Evolutionary conservation across 2,888 invertebrate genomes (phyloP), one percentile per base, ranked within the genome.

Genomic region (Torymus tubicola): DNA sequence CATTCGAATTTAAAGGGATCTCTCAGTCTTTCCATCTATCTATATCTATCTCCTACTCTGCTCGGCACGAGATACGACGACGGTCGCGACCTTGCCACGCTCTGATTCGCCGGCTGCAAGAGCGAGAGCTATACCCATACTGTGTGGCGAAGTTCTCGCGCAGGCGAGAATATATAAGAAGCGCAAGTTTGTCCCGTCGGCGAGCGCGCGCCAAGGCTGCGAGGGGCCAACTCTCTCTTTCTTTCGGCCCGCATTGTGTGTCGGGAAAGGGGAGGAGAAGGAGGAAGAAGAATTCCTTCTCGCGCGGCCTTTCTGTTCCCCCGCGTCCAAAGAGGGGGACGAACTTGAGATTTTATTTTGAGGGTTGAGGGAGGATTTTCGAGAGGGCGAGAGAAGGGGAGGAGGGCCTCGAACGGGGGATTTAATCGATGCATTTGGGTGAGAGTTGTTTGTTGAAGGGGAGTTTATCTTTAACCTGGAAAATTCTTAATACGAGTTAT

Each of bases 1-100:
- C 14, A 42, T 64, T 73, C 55, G 24, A 64, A 14, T 73, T 64
- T 73, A 73, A 73, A 16, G 24, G n/a, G 14, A 31, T 31, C 5
- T 31, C 31, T 31, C 31, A 31, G 0, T 31, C 3, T 31, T 31
- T 31, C 31, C 5, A 0, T 5, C 31, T 31, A 3, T 31, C 31
- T 31, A 31, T 31, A 31, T 31, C 31, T 31, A 3, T 31, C 24
- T 24, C 24, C 24, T 24, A 3, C 24, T 3, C 24, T 24, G 24
- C 24, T 24, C 24, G 24, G 53, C 0, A 31, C n/a, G 53, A 63
- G 52, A 16, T 31, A 72, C 21, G 50, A 53, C 52, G 63, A 12
- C 31, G n/a, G 53, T 31, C 5, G 58, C 24, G 72, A 31, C 55
- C 63, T 63, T 73, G 63, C 52, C 55, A 73, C 63, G 72, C 72